A percentile compares a stretch with the other conserved stretches of the same genome.
Conservation (phyloP, 2,888 invertebrate species). For the Apotomis betuletana region DNA sequence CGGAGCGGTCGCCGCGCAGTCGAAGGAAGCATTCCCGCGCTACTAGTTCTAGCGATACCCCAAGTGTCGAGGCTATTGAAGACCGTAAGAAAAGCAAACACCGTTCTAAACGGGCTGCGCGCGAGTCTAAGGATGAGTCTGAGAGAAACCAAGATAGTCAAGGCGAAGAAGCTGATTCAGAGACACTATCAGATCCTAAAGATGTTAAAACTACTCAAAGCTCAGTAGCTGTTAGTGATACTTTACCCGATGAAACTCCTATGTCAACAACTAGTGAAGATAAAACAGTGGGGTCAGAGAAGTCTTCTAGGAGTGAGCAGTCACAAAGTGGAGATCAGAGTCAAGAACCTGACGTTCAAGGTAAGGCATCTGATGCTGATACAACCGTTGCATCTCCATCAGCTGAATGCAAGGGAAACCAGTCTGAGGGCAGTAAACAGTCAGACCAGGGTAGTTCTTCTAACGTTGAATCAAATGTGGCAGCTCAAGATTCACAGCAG, state of each 20-base stretch:
- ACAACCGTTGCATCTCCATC: conserved; percentile 57
- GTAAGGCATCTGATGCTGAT: conserved; percentile 53
- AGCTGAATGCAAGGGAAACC: conserved; percentile 49
- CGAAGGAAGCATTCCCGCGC: conserved; percentile 80
- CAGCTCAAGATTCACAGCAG: conserved; percentile 5
- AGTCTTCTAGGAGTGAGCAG: conserved; percentile 46
- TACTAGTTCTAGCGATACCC: conserved; percentile 77
- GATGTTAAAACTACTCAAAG: conserved; percentile 59
- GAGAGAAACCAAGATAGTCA: conserved; percentile 69
- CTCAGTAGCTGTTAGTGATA: conserved; percentile 44
- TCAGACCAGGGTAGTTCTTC: conserved; percentile 16
- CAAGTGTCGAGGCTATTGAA: conserved; percentile 72
- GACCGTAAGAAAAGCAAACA: conserved; percentile 75
- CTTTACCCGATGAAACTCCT: conserved; percentile 53
- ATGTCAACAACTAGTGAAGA: conserved; percentile 70
- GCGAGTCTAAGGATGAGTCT: conserved; percentile 66
- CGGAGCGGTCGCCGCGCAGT: conserved; percentile 78
- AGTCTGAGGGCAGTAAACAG: conserved; percentile 66
- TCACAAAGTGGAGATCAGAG: conserved; percentile 45
- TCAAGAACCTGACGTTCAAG: conserved; percentile 43
- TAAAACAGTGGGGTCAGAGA: conserved; percentile 50
- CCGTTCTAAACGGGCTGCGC: conserved; percentile 64
- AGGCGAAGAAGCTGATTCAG: conserved; percentile 54
- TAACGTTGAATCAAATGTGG: conserved; percentile 15
- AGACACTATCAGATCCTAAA: conserved; percentile 49